phyloP scores from a whole-genome alignment of 2,797 vertebrate genomes.

The Mus minutoides region DNA sequence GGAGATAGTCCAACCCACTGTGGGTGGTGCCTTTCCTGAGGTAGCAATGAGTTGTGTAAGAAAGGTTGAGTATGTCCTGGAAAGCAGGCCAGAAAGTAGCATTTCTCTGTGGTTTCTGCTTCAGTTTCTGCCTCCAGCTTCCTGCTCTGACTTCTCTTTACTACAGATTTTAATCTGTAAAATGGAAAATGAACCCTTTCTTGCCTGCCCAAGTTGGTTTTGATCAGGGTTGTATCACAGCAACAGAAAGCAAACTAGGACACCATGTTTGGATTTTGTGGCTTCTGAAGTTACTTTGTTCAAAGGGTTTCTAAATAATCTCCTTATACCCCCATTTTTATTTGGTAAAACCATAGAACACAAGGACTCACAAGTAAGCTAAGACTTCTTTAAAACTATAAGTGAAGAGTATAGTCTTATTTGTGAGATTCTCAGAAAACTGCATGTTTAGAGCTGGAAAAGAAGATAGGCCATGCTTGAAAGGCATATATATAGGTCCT shows the following conservation, averaged over 20 bases:
- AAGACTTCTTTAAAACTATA: background rate
- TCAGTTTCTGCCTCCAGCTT: background rate
- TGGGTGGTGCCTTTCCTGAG: background rate
- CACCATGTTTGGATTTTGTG: background rate
- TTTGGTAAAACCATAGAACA: background rate
- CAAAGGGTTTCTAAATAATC: background rate
- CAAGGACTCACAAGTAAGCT: background rate
- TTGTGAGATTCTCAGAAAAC: background rate
- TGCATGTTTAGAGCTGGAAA: background rate
- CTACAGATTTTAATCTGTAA: background rate
- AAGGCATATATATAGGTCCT: background rate
- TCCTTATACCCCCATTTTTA: background rate
- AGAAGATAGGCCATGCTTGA: background rate
- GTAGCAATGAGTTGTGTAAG: background rate
- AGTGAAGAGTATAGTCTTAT: background rate
- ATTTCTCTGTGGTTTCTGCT: background rate
- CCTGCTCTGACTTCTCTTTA: background rate
- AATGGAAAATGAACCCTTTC: background rate
- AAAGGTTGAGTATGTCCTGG: background rate
- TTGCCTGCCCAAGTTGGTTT: background rate
- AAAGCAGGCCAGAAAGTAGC: background rate
- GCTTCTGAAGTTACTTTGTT: background rate
- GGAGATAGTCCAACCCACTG: background rate
- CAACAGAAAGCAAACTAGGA: background rate
- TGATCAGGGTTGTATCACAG: background rate